Percentiles rank a stretch among this genome's conserved stretches.
phyloP scores from a whole-genome alignment of 2,888 invertebrate genomes.

The Hoplodrina ambigua region DNA sequence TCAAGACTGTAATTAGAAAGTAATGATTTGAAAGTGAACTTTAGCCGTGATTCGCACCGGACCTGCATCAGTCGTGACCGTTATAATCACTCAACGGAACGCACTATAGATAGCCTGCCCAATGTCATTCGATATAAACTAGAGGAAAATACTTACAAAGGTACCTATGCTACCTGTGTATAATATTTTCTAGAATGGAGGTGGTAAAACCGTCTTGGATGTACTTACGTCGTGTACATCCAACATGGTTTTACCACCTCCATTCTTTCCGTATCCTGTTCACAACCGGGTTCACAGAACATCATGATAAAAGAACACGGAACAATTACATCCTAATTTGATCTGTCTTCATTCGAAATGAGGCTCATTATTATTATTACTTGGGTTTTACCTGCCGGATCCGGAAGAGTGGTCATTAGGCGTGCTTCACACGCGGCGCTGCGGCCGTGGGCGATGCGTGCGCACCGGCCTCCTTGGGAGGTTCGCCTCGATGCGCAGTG shows the following conservation, averaged over 20 bases:
- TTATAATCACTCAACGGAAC: slow-evolving; percentile 75
- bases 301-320: slow-evolving; percentile 11
- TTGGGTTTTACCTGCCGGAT: slow-evolving; percentile 64
- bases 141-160: slow-evolving; percentile 24
- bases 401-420: slow-evolving; percentile 63
- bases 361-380: slow-evolving; percentile 47
- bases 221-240: background rate
- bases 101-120: slow-evolving; percentile 66
- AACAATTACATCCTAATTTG: slow-evolving; percentile 45
- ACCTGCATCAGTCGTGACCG: slow-evolving; percentile 75
- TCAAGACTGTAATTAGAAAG: slow-evolving; percentile 43
- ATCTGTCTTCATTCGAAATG: slow-evolving; percentile 39
- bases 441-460: slow-evolving; percentile 56
- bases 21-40: slow-evolving; percentile 65
- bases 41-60: slow-evolving; percentile 65
- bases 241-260: slow-evolving; percentile 21
- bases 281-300: slow-evolving; percentile 1
- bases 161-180: no score
- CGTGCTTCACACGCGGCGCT: slow-evolving; percentile 54
- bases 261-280: slow-evolving; percentile 21
- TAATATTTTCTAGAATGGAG: no score
- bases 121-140: slow-evolving; percentile 69
- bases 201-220: no score
- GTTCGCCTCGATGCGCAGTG: slow-evolving; percentile 65
- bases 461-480: slow-evolving; percentile 53